Evolutionary conservation across 2,113 vertebrate species (phyloP), one percentile per base, ranked within the genome.

Genomic region (Xiphorhynchus elegans): DNA sequence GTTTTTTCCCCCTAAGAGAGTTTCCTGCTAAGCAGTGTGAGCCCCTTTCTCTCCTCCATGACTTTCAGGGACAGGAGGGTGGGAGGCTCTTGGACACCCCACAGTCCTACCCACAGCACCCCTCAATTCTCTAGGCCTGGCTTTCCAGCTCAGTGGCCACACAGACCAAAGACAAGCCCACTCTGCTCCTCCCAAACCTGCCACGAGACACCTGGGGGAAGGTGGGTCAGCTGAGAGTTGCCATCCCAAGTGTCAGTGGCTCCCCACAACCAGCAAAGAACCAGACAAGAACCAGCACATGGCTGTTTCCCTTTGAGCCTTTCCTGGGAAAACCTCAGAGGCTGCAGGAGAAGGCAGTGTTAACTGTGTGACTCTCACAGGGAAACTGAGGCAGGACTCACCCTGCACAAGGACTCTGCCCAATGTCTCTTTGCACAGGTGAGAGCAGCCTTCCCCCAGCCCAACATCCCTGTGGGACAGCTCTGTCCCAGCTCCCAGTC

Each of bases 361-460:
- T 69, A 55, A 49, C 1, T 14, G 44, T 46, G 53, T 25, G 7
- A 39, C 24, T 42, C 19, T n/a, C 55, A 64, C 10, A 46, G 28
- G 68, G 72, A 95, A 93, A 86, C 72, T 21, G 53, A 95, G 86
- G 86, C 76, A 80, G 46, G 46, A 39, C 39, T 29, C 7, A 24
- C 39, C 58, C 77, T 49, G 56, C 49, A 46, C 46, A 62, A 5
- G 10, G 39, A 26, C 47, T 66, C 40, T 25, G 46, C 9, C 2
- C 2, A 33, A 13, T 17, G 18, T 26, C 53, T 56, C 68, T 59
- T 17, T 18, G 39, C 47, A 12, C 1, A 13, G 52, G 7, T 42
- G 0, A 3, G 28, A 50, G n/a, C 69, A 40, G 47, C 12, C 35
- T 26, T 50, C 33, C 47, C 10, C 49, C 73, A 53, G 68, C 10